Evolutionary conservation across 2,888 invertebrate genomes (phyloP), one percentile per base, ranked within the genome.

Genomic region (Pyrocoelia pectoralis): DNA sequence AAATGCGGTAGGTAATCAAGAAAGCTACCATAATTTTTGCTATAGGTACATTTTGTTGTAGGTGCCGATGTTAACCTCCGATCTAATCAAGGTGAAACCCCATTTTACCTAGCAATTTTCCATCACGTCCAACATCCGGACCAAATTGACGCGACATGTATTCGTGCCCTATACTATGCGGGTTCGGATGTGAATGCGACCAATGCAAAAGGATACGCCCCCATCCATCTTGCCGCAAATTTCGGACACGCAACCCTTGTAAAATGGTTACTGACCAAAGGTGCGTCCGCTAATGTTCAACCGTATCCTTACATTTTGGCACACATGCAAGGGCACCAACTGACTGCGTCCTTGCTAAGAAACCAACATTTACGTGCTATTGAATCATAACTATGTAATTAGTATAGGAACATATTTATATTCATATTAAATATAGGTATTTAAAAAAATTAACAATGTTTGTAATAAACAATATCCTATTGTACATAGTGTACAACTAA

Each of bases 151-250:
- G 78, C 77, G 0, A 68, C 73, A 12, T 79, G 78, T 48, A 73
- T 80, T 24, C 70, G 75, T 52, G 72, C 75, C 53, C 66, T 80
- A 6, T 77, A 72, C 66, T 72, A 76, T 61, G 77, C 78, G 9
- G 78, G 78, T n/a, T 75, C 74, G 1, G 71, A 78, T 61, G 73
- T 79, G 13, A 74, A 80, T 57, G 76, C 72, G 56, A 68, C 72
- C 1, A 77, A 74, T 56, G 60, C 55, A 17, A 74, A 74, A 49
- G 74, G 76, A 0, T 71, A 73, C 18, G 74, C 73, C 2, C 70
- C 78, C 2, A 43, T 80, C n/a, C 78, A 80, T 63, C 68, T 78
- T 54, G 78, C 79, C 8, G 75, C 77, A 12, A 70, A 69, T 61
- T 78, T 77, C 64, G 79, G 79, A 9, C 77, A 79, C 63, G 73